Evolutionary conservation across 2,113 vertebrate species (phyloP).

Genomic region (Pituophis catenifer): DNA sequence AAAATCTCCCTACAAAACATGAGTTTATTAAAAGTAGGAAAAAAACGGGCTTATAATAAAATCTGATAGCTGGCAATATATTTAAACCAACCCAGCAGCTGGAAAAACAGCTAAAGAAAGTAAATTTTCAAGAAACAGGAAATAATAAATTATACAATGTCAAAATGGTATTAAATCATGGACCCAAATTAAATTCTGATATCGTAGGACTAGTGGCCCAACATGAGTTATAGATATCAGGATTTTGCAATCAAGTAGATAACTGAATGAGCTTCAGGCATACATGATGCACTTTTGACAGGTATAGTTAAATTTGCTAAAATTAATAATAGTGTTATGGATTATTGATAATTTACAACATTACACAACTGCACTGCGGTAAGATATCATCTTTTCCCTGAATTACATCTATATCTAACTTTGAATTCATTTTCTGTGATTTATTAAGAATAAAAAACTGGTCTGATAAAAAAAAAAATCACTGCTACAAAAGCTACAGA

Average conservation of each 20-base stretch:
- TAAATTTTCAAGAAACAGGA: background rate
- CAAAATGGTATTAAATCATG: background rate
- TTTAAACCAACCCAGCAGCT: background rate
- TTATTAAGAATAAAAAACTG: background rate
- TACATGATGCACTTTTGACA: background rate
- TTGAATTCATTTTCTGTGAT: background rate
- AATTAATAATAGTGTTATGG: background rate
- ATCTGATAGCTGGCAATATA: background rate
- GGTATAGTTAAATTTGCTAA: background rate
- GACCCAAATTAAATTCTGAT: background rate
- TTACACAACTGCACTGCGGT: background rate
- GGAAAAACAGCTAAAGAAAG: background rate
- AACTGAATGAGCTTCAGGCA: background rate
- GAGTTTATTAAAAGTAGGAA: background rate
- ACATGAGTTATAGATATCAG: background rate
- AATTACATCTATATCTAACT: background rate
- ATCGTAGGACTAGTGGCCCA: background rate
- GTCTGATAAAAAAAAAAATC: background rate
- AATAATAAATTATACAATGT: background rate
- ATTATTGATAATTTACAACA: background rate
- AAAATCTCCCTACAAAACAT: background rate
- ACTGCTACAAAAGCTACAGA: background rate
- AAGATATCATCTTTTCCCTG: background rate
- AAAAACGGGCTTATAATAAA: background rate
- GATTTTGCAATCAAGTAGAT: background rate